These are phyloP conservation scores for Hypolimnas misippus DNA, from an alignment of 2,888 invertebrate genomes.

Conservation along the genomic window DNA sequence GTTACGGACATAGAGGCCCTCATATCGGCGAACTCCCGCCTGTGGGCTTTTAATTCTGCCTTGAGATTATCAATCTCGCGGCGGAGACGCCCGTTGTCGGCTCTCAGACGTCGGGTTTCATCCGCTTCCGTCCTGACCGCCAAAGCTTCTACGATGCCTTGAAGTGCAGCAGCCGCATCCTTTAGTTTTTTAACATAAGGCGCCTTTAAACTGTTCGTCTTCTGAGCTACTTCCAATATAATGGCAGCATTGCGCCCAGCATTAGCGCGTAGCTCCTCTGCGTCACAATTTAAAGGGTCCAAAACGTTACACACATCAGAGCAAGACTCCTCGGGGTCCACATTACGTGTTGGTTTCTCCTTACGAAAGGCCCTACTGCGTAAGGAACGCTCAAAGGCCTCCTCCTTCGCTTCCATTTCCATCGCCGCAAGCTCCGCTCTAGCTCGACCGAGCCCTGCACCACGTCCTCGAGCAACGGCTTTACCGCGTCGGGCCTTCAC, in stretches of 20 bases:
- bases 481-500: too few relatives aligned
- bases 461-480: background rate
- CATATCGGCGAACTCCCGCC: constrained; percentile 1
- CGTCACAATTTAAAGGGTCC: background rate
- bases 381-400: background rate
- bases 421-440: background rate
- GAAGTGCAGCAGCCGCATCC: too few relatives aligned
- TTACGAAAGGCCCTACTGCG: background rate
- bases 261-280: background rate
- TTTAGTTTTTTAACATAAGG: too few relatives aligned
- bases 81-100: background rate
- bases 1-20: background rate
- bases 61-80: background rate
- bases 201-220: too few relatives aligned
- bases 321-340: background rate
- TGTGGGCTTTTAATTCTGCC: constrained; percentile 2
- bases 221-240: too few relatives aligned
- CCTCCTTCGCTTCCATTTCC: background rate
- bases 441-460: background rate
- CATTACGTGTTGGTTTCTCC: background rate
- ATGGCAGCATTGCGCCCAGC: too few relatives aligned
- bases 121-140: background rate
- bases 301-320: background rate
- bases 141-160: background rate
- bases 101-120: background rate